Base-by-base conservation (phyloP, 2,797 vertebrate genomes). In the Odontamblyopus lacepedii region DNA sequence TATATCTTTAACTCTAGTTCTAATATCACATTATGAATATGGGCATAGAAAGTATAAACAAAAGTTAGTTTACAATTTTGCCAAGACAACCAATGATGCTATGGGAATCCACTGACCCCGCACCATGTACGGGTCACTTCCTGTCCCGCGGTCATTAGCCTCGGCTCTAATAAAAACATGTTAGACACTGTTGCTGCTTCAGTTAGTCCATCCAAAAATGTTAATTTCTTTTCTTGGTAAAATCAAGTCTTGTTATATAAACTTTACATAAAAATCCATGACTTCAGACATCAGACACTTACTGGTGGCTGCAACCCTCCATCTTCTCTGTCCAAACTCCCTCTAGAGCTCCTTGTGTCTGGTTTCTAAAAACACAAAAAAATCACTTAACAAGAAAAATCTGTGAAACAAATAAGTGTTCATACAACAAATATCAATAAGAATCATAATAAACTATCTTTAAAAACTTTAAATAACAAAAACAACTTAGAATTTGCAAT, bases 291-390 rank as follows among this genome's bases (percentile, higher is more conserved):
- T 13, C 29, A 70, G 23, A 15, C 70, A 94, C 96, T 95, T 87
- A 99, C 98, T n/a, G 91, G 95, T 76, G 95, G 95, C 86, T 96
- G 97, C 67, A 96, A 94, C 88, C 93, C 89, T 67, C 95, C 92
- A 0, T 99, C 97, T 70, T 97, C 97, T 60, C 96, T 93, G 84
- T 98, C 97, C 15, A 96, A 92, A 91, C 96, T 98, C 84, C 96
- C 94, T 83, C 97, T 94, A 56, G 97, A 98, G 79, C 95, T 97
- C 91, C 98, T 95, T 63, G 95, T 95, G 3, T 99, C 98, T 0
- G 98, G 97, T 89, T 99, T 99, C 98, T 99, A 87, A 74, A 70
- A 82, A 81, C 41, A 83, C 62, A 84, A 26, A 75, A 44, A 32
- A 73, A 35, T 72, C 4, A 0, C 74, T 3, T 69, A n/a, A 65